Base-by-base conservation (phyloP, 2,888 invertebrate species). In the Cremastobaeus sp. region DNA sequence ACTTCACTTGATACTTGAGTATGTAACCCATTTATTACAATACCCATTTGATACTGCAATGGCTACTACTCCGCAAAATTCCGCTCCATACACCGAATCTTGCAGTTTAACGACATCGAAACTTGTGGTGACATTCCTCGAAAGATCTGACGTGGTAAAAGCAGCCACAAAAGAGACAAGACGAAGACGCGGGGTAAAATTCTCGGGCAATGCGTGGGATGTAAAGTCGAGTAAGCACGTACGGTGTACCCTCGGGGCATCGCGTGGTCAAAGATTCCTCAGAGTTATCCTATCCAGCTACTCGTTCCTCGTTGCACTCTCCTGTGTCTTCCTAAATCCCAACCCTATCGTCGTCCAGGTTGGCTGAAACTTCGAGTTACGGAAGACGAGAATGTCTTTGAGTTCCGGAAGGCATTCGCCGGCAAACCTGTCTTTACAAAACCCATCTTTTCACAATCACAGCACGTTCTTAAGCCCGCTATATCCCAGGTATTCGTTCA, bases 381-480 rank as follows among this genome's bases (percentile, higher is more conserved):
- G 79, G 79, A 83, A 84, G 86, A 82, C 80, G 84, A 85, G 87
- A 87, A 87, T 87, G 86, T 87, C 87, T 87, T 87, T 87, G 87
- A 86, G 82, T 85, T 80, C 80, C 79, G 82, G 77, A 80, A 86
- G 85, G 85, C 84, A 85, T 86, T 75, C 73, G 68, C 70, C 65
- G 54, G 55, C 72, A 66, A 74, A 68, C 64, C 50, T 66, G 59
- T 69, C 62, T 69, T 71, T 35, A 35, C 39, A 60, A 60, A 59
- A 74, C 60, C 62, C 21, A 59, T 54, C 21, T 73, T 43, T 57
- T 45, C 45, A 48, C 50, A 55, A 41, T 66, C 52, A 45, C 41
- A 48, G 43, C 28, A 47, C 12, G 20, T 59, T 43, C 59, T 60
- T 52, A 62, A 11, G 3, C 8, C 25, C 5, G 3, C 4, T 25